Evolutionary conservation across 2,888 invertebrate genomes (phyloP).

Genomic region (Habroteleia sp.): DNA sequence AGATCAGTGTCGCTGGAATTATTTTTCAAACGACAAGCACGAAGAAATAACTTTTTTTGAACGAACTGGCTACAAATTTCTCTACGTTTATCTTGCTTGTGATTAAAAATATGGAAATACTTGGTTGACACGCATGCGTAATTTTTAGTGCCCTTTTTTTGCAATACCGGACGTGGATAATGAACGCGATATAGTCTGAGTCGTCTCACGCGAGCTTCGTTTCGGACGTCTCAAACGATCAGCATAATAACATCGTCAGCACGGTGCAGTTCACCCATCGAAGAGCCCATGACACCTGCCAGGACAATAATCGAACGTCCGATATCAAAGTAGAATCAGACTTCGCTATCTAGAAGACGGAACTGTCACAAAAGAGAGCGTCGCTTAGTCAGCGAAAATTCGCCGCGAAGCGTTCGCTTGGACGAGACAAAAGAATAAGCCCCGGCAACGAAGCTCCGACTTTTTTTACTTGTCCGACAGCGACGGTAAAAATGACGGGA

Average conservation of each 20-base stretch:
- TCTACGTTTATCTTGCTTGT: conserved; percentile 19
- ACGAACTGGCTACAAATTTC: conserved; percentile 42
- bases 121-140: conserved; percentile 40
- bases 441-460: neutral
- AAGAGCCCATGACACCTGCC: conserved; percentile 48
- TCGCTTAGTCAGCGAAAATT: conserved; percentile 52
- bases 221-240: conserved; percentile 19
- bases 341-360: conserved; percentile 17
- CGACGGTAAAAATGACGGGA: conserved; percentile 35
- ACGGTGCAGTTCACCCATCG: conserved; percentile 27
- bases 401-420: conserved; percentile 18
- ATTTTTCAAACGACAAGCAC: too few relatives aligned
- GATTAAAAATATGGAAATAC: conserved; percentile 35
- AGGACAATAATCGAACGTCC: conserved; percentile 50
- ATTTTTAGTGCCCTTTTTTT: conserved; percentile 31
- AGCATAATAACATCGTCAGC: conserved; percentile 45
- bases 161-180: conserved; percentile 36
- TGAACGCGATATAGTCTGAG: conserved; percentile 16
- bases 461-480: neutral
- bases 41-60: too few relatives aligned
- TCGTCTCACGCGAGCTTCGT: conserved; percentile 43
- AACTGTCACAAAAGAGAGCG: conserved; percentile 40
- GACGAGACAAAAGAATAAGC: conserved; percentile 36
- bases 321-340: conserved; percentile 48
- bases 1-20: too few relatives aligned